Percentiles rank a stretch among this genome's conserved stretches.
These are phyloP conservation scores for Acleris laterana DNA, from an alignment of 2,888 invertebrate species.

Conservation along the genomic window DNA sequence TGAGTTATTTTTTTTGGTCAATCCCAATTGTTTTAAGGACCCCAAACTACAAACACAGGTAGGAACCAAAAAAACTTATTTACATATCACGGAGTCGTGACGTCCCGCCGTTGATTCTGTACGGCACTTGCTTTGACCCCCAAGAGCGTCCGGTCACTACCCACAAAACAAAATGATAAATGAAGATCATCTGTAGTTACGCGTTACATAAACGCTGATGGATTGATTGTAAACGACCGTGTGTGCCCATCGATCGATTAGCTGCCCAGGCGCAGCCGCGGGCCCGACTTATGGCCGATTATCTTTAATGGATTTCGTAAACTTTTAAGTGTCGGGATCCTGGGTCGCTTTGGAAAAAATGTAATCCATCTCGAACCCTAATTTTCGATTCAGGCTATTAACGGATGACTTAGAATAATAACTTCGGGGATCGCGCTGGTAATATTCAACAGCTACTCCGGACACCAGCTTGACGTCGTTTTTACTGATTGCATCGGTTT, in stretches of 20 bases:
- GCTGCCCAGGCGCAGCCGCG: slow-evolving; percentile 65
- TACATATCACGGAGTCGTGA: slow-evolving; percentile 67
- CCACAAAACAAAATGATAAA: slow-evolving; percentile 83
- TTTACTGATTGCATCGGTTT: slow-evolving; percentile 6
- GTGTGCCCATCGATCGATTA: slow-evolving; percentile 80
- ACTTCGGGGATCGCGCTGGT: slow-evolving; percentile 52
- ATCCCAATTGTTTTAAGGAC: not conserved
- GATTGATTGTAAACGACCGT: slow-evolving; percentile 80
- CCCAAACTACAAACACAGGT: slow-evolving; percentile 17
- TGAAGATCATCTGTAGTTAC: slow-evolving; percentile 80
- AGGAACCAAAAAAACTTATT: slow-evolving; percentile 60
- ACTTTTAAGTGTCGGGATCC: slow-evolving; percentile 70
- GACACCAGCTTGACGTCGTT: slow-evolving; percentile 7
- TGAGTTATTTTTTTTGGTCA: too few relatives aligned
- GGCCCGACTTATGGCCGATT: slow-evolving; percentile 73
- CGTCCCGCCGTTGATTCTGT: slow-evolving; percentile 61
- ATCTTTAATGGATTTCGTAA: slow-evolving; percentile 79
- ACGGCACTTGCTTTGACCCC: slow-evolving; percentile 67
- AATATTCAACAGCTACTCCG: slow-evolving; percentile 47
- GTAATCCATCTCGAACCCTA: slow-evolving; percentile 60
- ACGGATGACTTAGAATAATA: slow-evolving; percentile 56
- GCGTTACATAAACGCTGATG: slow-evolving; percentile 81
- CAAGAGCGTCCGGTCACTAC: slow-evolving; percentile 72
- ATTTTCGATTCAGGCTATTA: slow-evolving; percentile 62
- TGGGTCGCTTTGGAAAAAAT: slow-evolving; percentile 55